Percentiles rank a stretch among this genome's conserved stretches.
Evolutionary conservation across 2,888 invertebrate species (phyloP).

Genomic region (Coecobrya sp.): DNA sequence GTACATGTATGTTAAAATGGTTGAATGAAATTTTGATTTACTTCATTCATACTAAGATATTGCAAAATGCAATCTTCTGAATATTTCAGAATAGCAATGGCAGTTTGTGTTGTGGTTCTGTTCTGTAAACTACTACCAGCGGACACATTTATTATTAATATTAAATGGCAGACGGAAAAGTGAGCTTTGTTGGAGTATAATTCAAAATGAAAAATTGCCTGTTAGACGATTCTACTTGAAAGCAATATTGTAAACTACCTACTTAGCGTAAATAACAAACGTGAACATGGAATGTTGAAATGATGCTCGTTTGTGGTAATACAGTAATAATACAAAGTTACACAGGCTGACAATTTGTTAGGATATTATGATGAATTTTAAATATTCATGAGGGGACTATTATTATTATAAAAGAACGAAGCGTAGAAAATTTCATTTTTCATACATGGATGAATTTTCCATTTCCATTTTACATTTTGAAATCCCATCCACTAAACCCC

Average conservation of each 20-base stretch:
- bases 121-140: too few species aligned
- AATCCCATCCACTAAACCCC: neutral
- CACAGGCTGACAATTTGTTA: neutral
- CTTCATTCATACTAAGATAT: too few species aligned
- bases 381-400: neutral
- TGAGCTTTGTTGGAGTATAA: neutral
- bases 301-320: too few species aligned
- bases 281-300: neutral
- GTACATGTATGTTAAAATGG: too few species aligned
- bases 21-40: too few species aligned
- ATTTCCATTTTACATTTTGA: conserved; percentile 6
- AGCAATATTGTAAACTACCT: too few species aligned
- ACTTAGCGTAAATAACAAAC: neutral
- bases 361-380: conserved; percentile 30
- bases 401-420: conserved; percentile 13
- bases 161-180: too few species aligned
- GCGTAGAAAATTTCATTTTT: conserved; percentile 38
- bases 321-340: neutral
- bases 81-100: too few species aligned
- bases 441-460: neutral
- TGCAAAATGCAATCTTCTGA: too few species aligned
- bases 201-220: neutral
- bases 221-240: too few species aligned
- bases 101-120: too few species aligned
- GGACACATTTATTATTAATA: too few species aligned